These are phyloP conservation scores for Drosophila santomea DNA, from an alignment of 1,140 invertebrate genomes.

Conservation along the genomic window DNA sequence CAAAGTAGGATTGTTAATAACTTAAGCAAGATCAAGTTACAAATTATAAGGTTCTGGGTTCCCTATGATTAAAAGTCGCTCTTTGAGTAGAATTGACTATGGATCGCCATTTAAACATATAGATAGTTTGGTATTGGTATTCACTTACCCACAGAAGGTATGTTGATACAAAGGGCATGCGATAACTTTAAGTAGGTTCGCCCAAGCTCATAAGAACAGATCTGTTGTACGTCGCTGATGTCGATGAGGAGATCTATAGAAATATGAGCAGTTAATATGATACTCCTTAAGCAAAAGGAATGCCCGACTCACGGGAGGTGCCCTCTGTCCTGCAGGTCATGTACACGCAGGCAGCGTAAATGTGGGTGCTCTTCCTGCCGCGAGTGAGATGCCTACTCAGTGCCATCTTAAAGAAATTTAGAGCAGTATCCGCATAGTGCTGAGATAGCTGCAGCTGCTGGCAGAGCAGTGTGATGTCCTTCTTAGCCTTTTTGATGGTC, in stretches of 20 bases:
- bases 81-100: too few species aligned
- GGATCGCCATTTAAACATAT: too few species aligned
- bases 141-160: constrained; percentile 94
- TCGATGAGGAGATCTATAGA: constrained; percentile 96
- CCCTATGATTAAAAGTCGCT: too few species aligned
- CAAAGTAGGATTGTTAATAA: too few species aligned
- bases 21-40: too few species aligned
- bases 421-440: constrained; percentile 96
- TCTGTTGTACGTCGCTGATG: constrained; percentile 98
- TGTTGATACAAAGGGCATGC: constrained; percentile 95
- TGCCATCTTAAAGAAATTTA: constrained; percentile 99
- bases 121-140: not conserved
- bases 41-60: too few species aligned
- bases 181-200: constrained; percentile 96
- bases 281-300: not conserved
- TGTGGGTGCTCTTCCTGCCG: constrained; percentile 95
- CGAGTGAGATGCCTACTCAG: constrained; percentile 94
- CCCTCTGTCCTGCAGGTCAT: constrained; percentile 97
- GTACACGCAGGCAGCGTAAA: constrained; percentile 98
- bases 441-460: constrained; percentile 93
- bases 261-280: not conserved
- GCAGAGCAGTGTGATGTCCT: constrained; percentile 91
- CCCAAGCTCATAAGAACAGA: constrained; percentile 98
- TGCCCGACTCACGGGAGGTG: constrained; percentile 92
- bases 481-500: constrained; percentile 94